Base-by-base conservation (phyloP, 2,888 invertebrate genomes). In the Drosophila mettleri region DNA sequence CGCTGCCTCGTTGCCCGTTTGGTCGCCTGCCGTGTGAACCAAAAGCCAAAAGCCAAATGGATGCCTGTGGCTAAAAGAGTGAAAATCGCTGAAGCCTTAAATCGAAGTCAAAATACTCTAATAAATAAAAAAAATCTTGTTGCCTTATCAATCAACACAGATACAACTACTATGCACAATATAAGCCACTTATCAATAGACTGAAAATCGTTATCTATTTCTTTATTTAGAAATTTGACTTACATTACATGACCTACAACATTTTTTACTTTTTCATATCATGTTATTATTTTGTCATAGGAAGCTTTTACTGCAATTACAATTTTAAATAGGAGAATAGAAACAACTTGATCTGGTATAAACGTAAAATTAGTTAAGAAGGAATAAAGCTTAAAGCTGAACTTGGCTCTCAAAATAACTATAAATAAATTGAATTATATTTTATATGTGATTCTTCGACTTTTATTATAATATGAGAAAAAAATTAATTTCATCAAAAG, bases 1-100 rank as follows among this genome's bases (percentile, higher is more conserved):
- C 33, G 60, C 16, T 49, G 61, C 55, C 52, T 22, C 31, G 16
- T 8, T 41, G 52, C 38, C 76, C 74, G 34, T 63, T 75, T 87
- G 74, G 67, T 74, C 70, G 71, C 80, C 67, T 74, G 78, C 69
- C 88, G 85, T 85, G 85, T 85, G 85, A 85, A 85, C 85, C 84
- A 88, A 83, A 86, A 82, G 86, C 86, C 73, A 76, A 85, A 75
- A 83, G 88, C 82, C 86, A 85, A 78, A 80, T 84, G 74, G 66
- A 77, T 68, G 71, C 51, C 83, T 80, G 86, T 51, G 81, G 84
- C 81, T 64, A 36, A 58, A 67, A 54, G 46, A 48, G 41, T 14
- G 27, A 31, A 49, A 52, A 46, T 24, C 31, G 24, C 6, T 34
- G 18, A 10, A 6, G 9, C 1, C 3, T 3, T 2, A 22, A 29